phyloP scores from a whole-genome alignment of 2,888 invertebrate genomes.

The Agriotes lineatus region DNA sequence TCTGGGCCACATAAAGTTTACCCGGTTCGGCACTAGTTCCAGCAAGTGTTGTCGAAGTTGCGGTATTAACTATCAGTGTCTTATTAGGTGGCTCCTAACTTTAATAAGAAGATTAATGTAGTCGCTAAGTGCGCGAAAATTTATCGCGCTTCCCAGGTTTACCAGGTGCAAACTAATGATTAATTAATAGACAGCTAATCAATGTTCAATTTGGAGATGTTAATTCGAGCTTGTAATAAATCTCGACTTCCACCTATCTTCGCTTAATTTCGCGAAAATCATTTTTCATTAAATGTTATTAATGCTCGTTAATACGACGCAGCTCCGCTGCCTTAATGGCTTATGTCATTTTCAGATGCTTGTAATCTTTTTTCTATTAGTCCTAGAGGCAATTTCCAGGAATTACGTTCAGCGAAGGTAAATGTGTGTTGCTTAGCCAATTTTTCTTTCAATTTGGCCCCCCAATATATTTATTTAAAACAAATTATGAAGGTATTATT shows the following conservation, averaged over 20 bases:
- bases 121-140: slow-evolving; percentile 29
- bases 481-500: too few species aligned
- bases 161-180: slow-evolving; percentile 34
- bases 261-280: slow-evolving; percentile 15
- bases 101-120: slow-evolving; percentile 45
- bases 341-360: slow-evolving; percentile 3
- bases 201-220: slow-evolving; percentile 29
- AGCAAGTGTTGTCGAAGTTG: slow-evolving; percentile 35
- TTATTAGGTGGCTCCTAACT: slow-evolving; percentile 32
- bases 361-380: neutral
- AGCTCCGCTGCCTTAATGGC: neutral
- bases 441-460: too few species aligned
- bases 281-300: slow-evolving; percentile 16
- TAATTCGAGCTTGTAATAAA: slow-evolving; percentile 21
- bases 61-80: slow-evolving; percentile 42
- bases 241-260: slow-evolving; percentile 6
- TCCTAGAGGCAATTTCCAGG: neutral
- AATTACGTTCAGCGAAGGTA: neutral
- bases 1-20: too few species aligned
- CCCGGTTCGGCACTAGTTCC: neutral
- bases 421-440: neutral
- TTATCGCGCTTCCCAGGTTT: slow-evolving; percentile 27
- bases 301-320: slow-evolving; percentile 7
- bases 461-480: too few species aligned
- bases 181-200: slow-evolving; percentile 35